A percentile compares a stretch with the other conserved stretches of the same genome.
Evolutionary conservation across 1,140 invertebrate species (phyloP).

Genomic region (Acromyrmex echinatior): DNA sequence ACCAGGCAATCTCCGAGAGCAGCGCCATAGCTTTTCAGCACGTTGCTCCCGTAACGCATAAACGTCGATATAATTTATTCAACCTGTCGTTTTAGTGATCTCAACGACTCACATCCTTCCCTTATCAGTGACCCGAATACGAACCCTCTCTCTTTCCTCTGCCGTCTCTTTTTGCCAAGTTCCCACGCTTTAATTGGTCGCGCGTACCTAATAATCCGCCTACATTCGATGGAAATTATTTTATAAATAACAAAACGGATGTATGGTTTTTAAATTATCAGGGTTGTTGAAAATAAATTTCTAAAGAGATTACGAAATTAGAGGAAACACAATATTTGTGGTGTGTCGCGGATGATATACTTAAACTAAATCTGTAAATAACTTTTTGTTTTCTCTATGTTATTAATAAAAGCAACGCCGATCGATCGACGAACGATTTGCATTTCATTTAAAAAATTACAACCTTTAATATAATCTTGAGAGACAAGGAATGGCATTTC

Average conservation of each 20-base stretch:
- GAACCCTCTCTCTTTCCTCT: not conserved
- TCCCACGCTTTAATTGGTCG: conserved; percentile 42
- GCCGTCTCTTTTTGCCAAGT: not conserved
- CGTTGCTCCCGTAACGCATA: conserved; percentile 55
- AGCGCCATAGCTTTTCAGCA: conserved; percentile 47
- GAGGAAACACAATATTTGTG: no score
- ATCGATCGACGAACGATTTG: not conserved
- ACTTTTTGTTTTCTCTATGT: not conserved
- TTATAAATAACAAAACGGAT: conserved; percentile 2
- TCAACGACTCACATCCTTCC: conserved; percentile 75
- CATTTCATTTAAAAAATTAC: not conserved
- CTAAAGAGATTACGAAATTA: not conserved
- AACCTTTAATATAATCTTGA: not conserved
- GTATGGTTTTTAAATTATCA: conserved; percentile 1
- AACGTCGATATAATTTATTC: conserved; percentile 74
- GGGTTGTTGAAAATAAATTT: not conserved
- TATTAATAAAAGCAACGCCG: not conserved
- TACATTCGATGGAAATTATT: conserved; percentile 15
- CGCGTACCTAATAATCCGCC: not conserved
- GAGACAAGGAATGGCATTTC: conserved; percentile 35
- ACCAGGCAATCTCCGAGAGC: conserved; percentile 44
- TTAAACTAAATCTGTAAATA: not conserved
- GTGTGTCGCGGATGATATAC: no score
- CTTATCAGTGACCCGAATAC: conserved; percentile 72
- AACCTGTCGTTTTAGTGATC: conserved; percentile 69